Base-by-base conservation (phyloP, 2,888 invertebrate genomes). In the Margaritifera margaritifera region DNA sequence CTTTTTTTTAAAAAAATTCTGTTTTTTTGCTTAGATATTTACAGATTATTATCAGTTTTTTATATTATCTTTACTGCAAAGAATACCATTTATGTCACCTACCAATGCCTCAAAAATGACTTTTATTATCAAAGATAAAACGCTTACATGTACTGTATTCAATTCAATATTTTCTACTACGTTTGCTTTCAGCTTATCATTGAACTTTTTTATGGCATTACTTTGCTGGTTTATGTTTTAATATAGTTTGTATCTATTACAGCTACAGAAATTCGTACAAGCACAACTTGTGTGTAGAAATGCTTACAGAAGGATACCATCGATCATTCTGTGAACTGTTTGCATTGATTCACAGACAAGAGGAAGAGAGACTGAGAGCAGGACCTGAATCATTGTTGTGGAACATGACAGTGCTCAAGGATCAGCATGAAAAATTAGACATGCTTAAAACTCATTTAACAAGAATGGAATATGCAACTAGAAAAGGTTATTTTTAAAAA, bases 311-410 rank as follows among this genome's bases (percentile, higher is more conserved):
- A 54, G 89, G 89, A 27, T 89, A 79, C 73, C 89, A 89, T 78
- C 75, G 84, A 72, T 86, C 88, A 54, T 89, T 89, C 72, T 80
- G 86, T 76, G 89, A 89, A 76, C 79, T 89, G 57, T 87, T 88
- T 80, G 83, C 84, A 58, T 81, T 89, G 42, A 86, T 89, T 53
- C 80, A 83, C 71, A 82, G 80, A 66, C 89, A 89, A 75, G 80
- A 86, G 56, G 83, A 83, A 61, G 80, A 80, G 55, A 71, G 89
- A 59, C 75, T 79, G 19, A 71, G 68, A 53, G 88, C 88, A 22
- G 89, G 89, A 6, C 88, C 87, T 22, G 89, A 89, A 71, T 89
- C 89, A 15, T 66, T 85, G 31, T 80, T 87, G 71, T 89, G 89
- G 89, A 82, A 76, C 59, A 80, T 84, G 78, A 77, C 76, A 25